A percentile compares a stretch with the other conserved stretches of the same genome.
Conservation (phyloP, 2,797 vertebrate species). For the Anomalospiza imberbis region DNA sequence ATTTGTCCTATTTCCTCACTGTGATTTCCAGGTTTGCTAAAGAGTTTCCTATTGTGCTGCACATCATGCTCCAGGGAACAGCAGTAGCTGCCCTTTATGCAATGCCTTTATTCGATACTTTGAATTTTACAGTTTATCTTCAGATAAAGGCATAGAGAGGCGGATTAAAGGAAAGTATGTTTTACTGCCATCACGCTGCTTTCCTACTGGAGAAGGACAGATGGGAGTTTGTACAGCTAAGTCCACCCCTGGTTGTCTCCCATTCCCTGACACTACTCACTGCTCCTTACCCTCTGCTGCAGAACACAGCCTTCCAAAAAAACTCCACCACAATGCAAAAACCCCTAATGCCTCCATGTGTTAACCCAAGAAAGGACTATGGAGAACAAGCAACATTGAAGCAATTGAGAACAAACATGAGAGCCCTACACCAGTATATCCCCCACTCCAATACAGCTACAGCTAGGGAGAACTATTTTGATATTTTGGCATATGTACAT, state of each 20-base stretch:
- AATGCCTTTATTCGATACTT: not conserved
- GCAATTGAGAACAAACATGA: not conserved
- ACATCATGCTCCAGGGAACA: not conserved
- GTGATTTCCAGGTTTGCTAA: slow-evolving; percentile 5
- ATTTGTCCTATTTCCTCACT: slow-evolving; percentile 13
- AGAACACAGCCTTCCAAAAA: not conserved
- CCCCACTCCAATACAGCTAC: not conserved
- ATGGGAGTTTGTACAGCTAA: not conserved
- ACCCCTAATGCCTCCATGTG: not conserved
- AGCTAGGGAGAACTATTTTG: not conserved
- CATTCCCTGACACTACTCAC: not conserved
- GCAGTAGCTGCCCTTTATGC: not conserved
- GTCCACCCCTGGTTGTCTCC: not conserved
- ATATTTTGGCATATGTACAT: not conserved
- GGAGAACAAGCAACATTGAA: not conserved
- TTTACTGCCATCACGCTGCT: not conserved
- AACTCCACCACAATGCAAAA: not conserved
- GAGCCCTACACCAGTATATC: not conserved
- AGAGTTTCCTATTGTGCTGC: not conserved
- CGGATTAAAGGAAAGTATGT: not conserved
- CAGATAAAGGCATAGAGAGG: not conserved
- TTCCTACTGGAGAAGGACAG: not conserved
- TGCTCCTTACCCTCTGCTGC: not conserved
- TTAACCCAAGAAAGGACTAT: not conserved
- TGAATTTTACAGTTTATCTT: slow-evolving; percentile 13